Conservation (phyloP, 2,888 invertebrate species). For the Polylopha cassiicola region DNA sequence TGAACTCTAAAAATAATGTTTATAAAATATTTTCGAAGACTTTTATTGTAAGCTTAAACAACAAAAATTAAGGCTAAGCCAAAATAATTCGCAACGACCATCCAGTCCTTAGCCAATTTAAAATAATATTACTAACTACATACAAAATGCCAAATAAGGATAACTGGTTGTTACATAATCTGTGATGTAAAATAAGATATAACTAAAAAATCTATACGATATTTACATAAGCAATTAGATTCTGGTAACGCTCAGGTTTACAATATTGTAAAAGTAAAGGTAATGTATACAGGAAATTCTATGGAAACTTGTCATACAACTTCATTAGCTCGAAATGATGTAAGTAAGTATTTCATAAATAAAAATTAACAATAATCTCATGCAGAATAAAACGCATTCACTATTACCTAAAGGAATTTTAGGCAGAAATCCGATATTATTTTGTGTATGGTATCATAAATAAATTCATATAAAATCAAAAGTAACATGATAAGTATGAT, state of each 20-base stretch:
- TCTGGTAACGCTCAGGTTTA: slow-evolving; percentile 51
- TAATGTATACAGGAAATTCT: no score
- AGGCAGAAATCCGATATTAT: no score
- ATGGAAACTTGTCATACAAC: no score
- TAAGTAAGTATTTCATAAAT: neutral
- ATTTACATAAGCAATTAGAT: slow-evolving; percentile 57
- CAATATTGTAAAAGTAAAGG: no score
- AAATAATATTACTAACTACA: slow-evolving; percentile 47
- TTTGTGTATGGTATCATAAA: no score
- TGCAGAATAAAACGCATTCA: slow-evolving; percentile 3
- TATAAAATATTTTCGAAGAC: slow-evolving; percentile 27
- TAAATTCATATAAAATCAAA: no score
- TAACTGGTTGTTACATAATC: slow-evolving; percentile 38
- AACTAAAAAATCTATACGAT: slow-evolving; percentile 50
- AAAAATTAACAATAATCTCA: slow-evolving; percentile 10
- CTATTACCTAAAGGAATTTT: no score
- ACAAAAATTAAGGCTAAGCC: slow-evolving; percentile 54
- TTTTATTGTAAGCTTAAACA: slow-evolving; percentile 41
- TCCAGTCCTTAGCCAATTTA: slow-evolving; percentile 50
- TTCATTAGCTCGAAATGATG: slow-evolving; percentile 4
- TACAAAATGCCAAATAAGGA: slow-evolving; percentile 49
- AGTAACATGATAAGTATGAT: no score
- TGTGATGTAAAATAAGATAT: slow-evolving; percentile 47
- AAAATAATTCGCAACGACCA: slow-evolving; percentile 28
- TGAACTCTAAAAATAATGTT: slow-evolving; percentile 24